Percentiles rank a stretch among this genome's conserved stretches.
Evolutionary conservation across 1,140 invertebrate species (phyloP).

Genomic region (Cydia fagiglandana): DNA sequence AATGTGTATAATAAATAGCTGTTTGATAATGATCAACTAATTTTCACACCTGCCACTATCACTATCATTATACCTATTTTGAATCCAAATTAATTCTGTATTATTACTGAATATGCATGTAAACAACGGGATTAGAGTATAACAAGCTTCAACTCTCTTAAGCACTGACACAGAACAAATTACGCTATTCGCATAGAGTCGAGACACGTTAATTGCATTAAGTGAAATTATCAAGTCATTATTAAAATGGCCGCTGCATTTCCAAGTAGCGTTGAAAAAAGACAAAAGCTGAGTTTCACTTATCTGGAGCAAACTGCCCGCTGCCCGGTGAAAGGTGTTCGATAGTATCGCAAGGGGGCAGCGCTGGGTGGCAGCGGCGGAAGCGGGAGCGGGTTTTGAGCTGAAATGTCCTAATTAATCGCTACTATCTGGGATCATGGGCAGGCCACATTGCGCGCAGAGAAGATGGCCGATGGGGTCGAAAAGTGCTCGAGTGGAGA

Average conservation of each 20-base stretch:
- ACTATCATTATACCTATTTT: background rate
- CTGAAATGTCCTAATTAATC: background rate
- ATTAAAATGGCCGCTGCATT: conserved; percentile 26
- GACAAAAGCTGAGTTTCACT: conserved; percentile 40
- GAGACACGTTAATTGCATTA: conserved; percentile 20
- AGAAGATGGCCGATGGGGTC: too few species aligned
- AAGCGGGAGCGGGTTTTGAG: background rate
- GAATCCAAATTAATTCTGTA: background rate
- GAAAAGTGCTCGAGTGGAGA: too few species aligned
- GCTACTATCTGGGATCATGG: too few species aligned
- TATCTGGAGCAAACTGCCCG: conserved; percentile 38
- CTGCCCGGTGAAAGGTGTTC: conserved; percentile 38
- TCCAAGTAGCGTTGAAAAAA: conserved; percentile 19
- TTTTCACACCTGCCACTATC: background rate
- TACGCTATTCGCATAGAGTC: conserved; percentile 12
- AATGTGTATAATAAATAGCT: background rate
- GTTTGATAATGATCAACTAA: background rate
- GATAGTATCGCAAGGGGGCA: conserved; percentile 7
- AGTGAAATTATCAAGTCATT: conserved; percentile 32
- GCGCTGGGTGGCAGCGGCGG: background rate
- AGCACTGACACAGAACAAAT: conserved; percentile 26
- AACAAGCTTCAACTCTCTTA: conserved; percentile 21
- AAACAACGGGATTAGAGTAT: conserved; percentile 10
- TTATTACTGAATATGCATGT: background rate
- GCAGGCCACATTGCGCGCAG: too few species aligned